Base-by-base conservation (phyloP, 2,888 invertebrate genomes). In the Ophion slaviceki region DNA sequence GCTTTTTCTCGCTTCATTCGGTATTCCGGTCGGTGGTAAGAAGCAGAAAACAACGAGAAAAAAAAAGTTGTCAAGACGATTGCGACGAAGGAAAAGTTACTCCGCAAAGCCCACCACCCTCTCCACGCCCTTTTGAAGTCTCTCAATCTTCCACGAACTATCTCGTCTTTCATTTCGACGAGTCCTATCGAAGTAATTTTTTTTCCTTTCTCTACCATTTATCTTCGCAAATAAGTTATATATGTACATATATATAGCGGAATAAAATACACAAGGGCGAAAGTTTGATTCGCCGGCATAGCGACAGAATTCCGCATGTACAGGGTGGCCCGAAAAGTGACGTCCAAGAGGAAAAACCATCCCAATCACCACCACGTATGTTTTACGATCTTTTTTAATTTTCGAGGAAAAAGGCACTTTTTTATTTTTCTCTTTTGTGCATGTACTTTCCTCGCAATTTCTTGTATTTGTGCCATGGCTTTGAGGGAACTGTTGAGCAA, bases 161-260 rank as follows among this genome's bases (percentile, higher is more conserved):
- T 53, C 72, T 74, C 71, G 45, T 70, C 81, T 59, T 57, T 70
- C 75, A 74, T 75, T 64, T 32, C 78, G 74, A 70, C 78, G 59
- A 79, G 70, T 82, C 76, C 53, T 85, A 76, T 82, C 76, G 66
- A 36, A 53, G 72, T 80, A 80, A 82, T 80, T 85, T 82, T 82
- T 79, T 80, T 62, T 82, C 66, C 47, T 40, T 59, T 68, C 57
- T 36, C 40, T 53, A 17, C 66, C 59, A 59, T 67, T 75, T 47
- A 68, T 81, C 57, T 76, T 61, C 61, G 45, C 59, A 45, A 61
- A 80, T 61, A 47, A 77, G 53, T 64, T 61, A 53, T 28, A 28
- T 47, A 24, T n/a, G 40, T 28, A 61, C 32, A 74, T 57, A 57
- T 74, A 74, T 68, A 61, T 62, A 66, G 53, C 1, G 24, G 40